Base-by-base conservation (phyloP, 2,888 invertebrate species). In the Cosmia trapezina region DNA sequence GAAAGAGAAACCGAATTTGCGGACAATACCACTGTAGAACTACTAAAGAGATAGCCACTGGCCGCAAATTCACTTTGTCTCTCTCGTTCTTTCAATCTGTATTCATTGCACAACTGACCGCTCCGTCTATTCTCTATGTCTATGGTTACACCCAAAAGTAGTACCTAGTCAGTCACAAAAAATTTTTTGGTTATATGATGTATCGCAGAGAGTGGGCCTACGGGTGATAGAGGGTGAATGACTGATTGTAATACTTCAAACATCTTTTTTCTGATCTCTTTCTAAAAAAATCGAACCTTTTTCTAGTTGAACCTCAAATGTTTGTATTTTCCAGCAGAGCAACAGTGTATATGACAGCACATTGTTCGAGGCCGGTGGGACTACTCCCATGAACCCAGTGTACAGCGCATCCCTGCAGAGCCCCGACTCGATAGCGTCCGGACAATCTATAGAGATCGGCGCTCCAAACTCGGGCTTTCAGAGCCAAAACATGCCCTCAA, bases 281-380 rank as follows among this genome's bases (percentile, higher is more conserved):
- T 9, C 43, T 47, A 9, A 57, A 14, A 12, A 72, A 17, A n/a
- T 9, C n/a, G 7, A 33, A 47, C 8, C 6, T 9, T n/a, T 53
- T 53, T 67, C 8, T 45, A 37, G 28, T 56, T 47, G 56, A 59
- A 45, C 17, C 54, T 59, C 33, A 64, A 69, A 71, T 43, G 57
- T 75, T 69, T 72, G 49, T 73, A 49, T 60, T 73, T 79, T 81
- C 65, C 73, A 93, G 93, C 95, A 97, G 97, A 97, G 97, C 88
- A 97, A 97, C 95, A 97, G 97, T 90, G 97, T 97, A 74, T 97
- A 97, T 90, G 97, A 97, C 93, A 97, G 97, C 89, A 97, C 97
- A 71, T 96, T 97, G 82, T 97, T 97, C 92, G 97, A 97, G 89
- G 97, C 97, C 37, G 97, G 97, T 70, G 97, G 97, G 80, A 94